phyloP scores from a whole-genome alignment of 2,888 invertebrate species.

The Drosophila antonietae region DNA sequence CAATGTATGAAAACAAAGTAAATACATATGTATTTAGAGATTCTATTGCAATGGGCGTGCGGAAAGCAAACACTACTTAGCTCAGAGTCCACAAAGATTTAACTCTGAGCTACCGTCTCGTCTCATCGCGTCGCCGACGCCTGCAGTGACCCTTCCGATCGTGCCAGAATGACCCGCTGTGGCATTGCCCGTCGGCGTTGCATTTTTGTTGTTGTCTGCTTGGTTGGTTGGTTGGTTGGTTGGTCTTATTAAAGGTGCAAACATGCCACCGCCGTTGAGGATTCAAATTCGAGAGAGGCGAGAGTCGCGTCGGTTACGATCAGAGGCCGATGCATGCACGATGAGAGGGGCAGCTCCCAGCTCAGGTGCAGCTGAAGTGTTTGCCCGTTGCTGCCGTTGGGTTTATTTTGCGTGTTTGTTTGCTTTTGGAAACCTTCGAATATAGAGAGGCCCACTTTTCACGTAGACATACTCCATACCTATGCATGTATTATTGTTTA shows the following conservation, averaged over 20 bases:
- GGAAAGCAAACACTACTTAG: constrained; percentile 46
- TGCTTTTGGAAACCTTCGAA: constrained; percentile 61
- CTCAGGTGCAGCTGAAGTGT: constrained; percentile 63
- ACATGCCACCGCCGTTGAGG: constrained; percentile 78
- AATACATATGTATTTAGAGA: constrained; percentile 43
- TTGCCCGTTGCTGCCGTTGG: constrained; percentile 52
- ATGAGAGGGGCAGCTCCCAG: constrained; percentile 13
- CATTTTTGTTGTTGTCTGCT: constrained; percentile 46
- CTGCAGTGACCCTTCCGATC: constrained; percentile 33
- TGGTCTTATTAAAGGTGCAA: constrained; percentile 81
- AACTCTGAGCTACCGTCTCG: constrained; percentile 27
- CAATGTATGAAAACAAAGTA: constrained; percentile 39
- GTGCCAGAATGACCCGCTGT: constrained; percentile 40
- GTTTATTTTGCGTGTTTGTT: constrained; percentile 73
- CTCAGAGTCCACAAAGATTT: constrained; percentile 28
- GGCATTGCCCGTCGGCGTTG: constrained; percentile 44
- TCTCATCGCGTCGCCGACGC: constrained; percentile 1
- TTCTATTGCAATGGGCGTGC: constrained; percentile 53
- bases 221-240: constrained; percentile 39
- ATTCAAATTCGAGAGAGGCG: constrained; percentile 49
- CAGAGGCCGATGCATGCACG: constrained; percentile 41
- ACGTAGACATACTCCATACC: constrained; percentile 23
- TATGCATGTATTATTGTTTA: constrained; percentile 51
- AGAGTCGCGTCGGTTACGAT: constrained; percentile 69
- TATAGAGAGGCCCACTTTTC: constrained; percentile 53